Conservation (phyloP, 2,888 invertebrate genomes). For the Deilephila porcellus region DNA sequence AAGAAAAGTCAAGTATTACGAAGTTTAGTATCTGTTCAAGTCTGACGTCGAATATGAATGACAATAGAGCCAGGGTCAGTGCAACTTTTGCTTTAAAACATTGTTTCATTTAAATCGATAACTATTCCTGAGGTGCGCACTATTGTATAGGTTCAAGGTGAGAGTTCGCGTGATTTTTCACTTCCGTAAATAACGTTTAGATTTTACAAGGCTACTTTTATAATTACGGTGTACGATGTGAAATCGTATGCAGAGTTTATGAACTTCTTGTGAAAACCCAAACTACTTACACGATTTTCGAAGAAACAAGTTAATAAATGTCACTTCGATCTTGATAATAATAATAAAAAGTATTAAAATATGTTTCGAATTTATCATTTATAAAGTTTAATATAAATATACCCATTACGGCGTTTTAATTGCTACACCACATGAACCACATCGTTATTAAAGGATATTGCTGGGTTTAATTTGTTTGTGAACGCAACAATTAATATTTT, state of each 20-base stretch:
- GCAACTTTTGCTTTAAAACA: slow-evolving; percentile 1
- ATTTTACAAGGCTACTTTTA: background rate
- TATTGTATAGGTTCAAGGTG: slow-evolving; percentile 11
- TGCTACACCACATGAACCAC: background rate
- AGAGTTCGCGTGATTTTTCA: slow-evolving; percentile 6
- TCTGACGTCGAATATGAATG: background rate
- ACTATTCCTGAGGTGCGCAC: background rate
- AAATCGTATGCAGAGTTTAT: too few relatives aligned
- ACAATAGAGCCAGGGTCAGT: slow-evolving; percentile 10
- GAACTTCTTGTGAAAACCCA: too few relatives aligned
- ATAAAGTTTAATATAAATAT: background rate
- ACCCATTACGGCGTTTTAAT: background rate
- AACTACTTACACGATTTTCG: too few relatives aligned
- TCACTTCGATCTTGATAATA: too few relatives aligned
- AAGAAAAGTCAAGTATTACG: too few relatives aligned
- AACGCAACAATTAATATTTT: background rate
- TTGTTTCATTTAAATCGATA: slow-evolving; percentile 18
- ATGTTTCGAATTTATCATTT: background rate
- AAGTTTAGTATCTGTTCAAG: too few relatives aligned
- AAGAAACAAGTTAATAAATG: too few relatives aligned
- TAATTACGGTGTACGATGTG: background rate
- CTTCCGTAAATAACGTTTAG: slow-evolving; percentile 3
- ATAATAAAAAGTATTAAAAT: too few relatives aligned
- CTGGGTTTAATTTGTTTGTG: background rate
- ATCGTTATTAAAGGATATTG: slow-evolving; percentile 1